Base-by-base conservation (phyloP, 2,888 invertebrate species). In the Stenodera caucasica region DNA sequence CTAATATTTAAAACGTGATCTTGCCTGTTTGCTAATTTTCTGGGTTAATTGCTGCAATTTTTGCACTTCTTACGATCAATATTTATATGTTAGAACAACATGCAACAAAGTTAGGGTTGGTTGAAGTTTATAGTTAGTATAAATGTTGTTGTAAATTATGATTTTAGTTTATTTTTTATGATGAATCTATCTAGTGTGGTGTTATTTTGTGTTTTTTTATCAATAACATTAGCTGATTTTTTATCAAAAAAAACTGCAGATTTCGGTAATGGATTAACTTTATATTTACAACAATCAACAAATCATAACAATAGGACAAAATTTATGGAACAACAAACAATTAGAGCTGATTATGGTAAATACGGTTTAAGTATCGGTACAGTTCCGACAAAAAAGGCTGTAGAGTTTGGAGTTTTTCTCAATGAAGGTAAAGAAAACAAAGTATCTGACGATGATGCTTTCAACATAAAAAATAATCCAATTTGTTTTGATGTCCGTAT, bases 311-410 rank as follows among this genome's bases (percentile, higher is more conserved):
- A 52, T 55, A 67, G 73, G 57, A 64, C 82, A 55, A 82, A 82
- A 33, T 78, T 84, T 64, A 72, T 86, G 54, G 82, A 83, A 50
- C 80, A 81, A 45, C 82, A 85, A 68, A 84, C 84, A 30, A 76
- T 87, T 58, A 82, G 82, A 65, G 80, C 85, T 70, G 84, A 85
- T 69, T 83, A 83, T 79, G 82, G 80, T 56, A 84, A 84, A 66
- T 82, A 82, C 67, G 84, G 84, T 40, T 81, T 86, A 63, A 82
- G 81, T 73, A 71, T 86, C 53, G 80, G 81, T 26, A 82, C 82
- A 72, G 82, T 83, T 12, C 77, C 81, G 37, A 80, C 81, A 59
- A 80, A 80, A 55, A 81, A 80, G 64, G 84, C 83, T 33, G 81
- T 84, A 12, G 73, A 84, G 71, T 80, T 84, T 67, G 78, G 71